phyloP scores from a whole-genome alignment of 1,140 invertebrate genomes.

The Hyphantria cunea region DNA sequence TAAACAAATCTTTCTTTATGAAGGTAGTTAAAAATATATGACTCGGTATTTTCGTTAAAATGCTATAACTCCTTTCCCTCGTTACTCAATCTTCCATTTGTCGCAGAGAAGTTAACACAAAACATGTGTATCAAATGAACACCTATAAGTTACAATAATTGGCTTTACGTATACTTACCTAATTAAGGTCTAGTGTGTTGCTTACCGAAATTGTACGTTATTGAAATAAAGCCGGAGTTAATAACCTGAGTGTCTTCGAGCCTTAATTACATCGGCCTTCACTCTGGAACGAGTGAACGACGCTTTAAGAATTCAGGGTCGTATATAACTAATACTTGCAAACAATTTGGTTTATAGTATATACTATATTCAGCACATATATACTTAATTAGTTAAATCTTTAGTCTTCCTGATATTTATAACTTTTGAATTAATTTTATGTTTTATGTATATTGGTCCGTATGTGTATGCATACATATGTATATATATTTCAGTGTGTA shows the following conservation, averaged over 20 bases:
- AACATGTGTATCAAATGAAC: constrained; percentile 28
- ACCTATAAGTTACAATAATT: constrained; percentile 37
- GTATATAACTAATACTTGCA: constrained; percentile 4
- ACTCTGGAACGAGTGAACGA: constrained; percentile 13
- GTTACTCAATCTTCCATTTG: constrained; percentile 2
- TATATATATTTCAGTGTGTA: too few species aligned
- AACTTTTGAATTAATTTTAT: too few species aligned
- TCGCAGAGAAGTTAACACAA: constrained; percentile 10
- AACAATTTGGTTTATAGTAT: background rate
- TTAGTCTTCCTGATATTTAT: background rate
- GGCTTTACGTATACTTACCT: constrained; percentile 27
- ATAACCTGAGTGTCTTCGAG: constrained; percentile 21
- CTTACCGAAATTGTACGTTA: constrained; percentile 17
- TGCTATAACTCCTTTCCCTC: background rate
- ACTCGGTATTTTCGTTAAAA: too few species aligned
- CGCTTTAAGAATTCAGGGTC: constrained; percentile 20
- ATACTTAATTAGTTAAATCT: too few species aligned
- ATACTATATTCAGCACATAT: too few species aligned
- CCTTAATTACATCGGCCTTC: constrained; percentile 16
- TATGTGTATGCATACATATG: too few species aligned
- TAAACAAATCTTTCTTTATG: too few species aligned
- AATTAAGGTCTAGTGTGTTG: constrained; percentile 17
- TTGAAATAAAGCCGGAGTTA: constrained; percentile 20
- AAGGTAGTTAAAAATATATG: too few species aligned
- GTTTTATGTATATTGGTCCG: too few species aligned